phyloP scores from a whole-genome alignment of 2,113 vertebrate genomes.

The Glaucidium brasilianum region DNA sequence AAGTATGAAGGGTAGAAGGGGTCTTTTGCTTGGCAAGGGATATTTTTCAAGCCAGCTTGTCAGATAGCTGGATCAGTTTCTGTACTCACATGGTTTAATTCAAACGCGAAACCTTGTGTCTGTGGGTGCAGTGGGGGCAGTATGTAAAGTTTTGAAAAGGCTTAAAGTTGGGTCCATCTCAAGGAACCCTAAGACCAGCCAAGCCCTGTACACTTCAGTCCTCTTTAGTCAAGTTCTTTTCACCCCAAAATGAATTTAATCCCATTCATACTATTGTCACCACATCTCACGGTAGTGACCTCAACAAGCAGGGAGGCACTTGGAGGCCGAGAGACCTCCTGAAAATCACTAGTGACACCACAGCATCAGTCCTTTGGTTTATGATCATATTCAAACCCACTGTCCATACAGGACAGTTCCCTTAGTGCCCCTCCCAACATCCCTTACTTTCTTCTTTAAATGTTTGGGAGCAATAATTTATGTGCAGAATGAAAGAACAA shows the following conservation, averaged over 20 bases:
- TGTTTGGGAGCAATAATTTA: slow-evolving; percentile 19
- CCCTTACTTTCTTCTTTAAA: neutral
- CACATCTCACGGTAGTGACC: neutral
- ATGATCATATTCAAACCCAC: neutral
- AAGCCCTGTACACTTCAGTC: neutral
- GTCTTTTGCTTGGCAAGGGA: neutral
- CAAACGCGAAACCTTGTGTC: neutral
- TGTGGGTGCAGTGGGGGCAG: too few species aligned
- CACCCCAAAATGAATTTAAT: neutral
- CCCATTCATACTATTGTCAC: neutral
- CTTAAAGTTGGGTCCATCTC: neutral
- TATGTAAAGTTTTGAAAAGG: neutral
- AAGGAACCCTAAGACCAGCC: neutral
- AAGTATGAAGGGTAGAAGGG: neutral
- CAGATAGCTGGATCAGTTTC: neutral
- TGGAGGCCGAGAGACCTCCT: neutral
- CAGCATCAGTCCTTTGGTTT: neutral
- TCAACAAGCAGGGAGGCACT: neutral
- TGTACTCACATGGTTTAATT: neutral
- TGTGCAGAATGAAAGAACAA: slow-evolving; percentile 13
- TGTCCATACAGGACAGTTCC: neutral
- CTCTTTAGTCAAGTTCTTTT: neutral
- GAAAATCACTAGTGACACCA: neutral
- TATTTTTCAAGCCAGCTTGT: neutral
- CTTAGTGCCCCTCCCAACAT: neutral